Conservation (phyloP, 1,140 invertebrate species). For the Megathymus violae region DNA sequence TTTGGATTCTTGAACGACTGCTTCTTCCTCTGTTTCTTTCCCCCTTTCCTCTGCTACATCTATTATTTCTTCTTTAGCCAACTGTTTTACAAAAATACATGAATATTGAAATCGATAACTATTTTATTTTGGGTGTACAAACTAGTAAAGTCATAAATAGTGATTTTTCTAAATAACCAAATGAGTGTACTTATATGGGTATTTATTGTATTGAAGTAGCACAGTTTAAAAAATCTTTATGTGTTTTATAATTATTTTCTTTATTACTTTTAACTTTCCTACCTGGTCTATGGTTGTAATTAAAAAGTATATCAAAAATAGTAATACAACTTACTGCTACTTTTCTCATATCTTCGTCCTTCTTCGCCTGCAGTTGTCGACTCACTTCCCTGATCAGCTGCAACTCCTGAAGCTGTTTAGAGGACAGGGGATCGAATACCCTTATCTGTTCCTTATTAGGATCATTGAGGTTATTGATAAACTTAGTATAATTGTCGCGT, state of each 20-base stretch:
- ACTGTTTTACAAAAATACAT: slow-evolving; percentile 17
- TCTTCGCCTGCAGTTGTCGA: slow-evolving; percentile 55
- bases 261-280: too few relatives aligned
- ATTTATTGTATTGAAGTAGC: too few relatives aligned
- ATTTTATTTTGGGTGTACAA: too few relatives aligned
- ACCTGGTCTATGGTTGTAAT: too few relatives aligned
- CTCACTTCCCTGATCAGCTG: slow-evolving; percentile 60
- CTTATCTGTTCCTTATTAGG: slow-evolving; percentile 29
- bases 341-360: slow-evolving; percentile 56
- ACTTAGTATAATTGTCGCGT: slow-evolving; percentile 33
- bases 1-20: background rate
- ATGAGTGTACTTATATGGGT: too few relatives aligned
- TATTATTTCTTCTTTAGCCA: background rate
- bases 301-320: too few relatives aligned
- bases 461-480: slow-evolving; percentile 32
- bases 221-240: too few relatives aligned
- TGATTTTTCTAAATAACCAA: too few relatives aligned
- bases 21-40: background rate
- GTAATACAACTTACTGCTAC: slow-evolving; percentile 44
- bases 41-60: slow-evolving; percentile 15
- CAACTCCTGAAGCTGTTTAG: slow-evolving; percentile 47
- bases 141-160: too few relatives aligned
- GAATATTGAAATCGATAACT: too few relatives aligned
- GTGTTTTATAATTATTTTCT: too few relatives aligned
- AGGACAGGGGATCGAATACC: slow-evolving; percentile 48